Base-by-base conservation (phyloP, 2,797 vertebrate genomes). In the Xiphophorus birchmanni region DNA sequence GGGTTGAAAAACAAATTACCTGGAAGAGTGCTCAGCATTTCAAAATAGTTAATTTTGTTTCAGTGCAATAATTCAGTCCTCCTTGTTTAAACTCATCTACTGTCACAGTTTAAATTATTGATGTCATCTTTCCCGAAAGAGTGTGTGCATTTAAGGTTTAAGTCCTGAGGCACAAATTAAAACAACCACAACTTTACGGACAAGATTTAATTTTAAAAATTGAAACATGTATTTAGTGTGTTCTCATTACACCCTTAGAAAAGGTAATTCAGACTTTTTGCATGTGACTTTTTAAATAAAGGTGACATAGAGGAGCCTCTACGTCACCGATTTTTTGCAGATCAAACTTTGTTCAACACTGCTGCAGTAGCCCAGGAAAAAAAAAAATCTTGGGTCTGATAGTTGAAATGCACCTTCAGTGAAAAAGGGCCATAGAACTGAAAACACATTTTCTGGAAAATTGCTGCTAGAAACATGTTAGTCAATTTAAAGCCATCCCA, bases 301-400 rank as follows among this genome's bases (percentile, higher is more conserved):
- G 58, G 5, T 32, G 29, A 50, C 74, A 7, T 8, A 23, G 21
- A n/a, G 56, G 26, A 73, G 26, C 35, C 56, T 75, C 52, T 77
- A 7, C 1, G 69, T 84, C 35, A 54, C 74, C 58, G 54, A 73
- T 75, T 29, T 74, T 77, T 52, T 23, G 65, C 18, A 23, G 37
- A 23, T 69, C 37, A 40, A 23, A 11, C 35, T 42, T 69, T 11
- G 18, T 40, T 69, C 35, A 40, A 12, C 18, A 21, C 65, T 69
- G 21, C 37, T 42, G 35, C 35, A 26, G 37, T 42, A 29, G 18
- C 35, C 32, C 18, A 21, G 35, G 17, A 42, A 42, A 42, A 13
- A 40, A 1, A 65, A 65, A 35, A 65, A 63, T 8, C 29, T 15
- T 63, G 5, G 29, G 11, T 63, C 32, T 35, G 11, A 69, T 42